Percentiles rank a stretch among this genome's conserved stretches.
phyloP scores from a whole-genome alignment of 1,140 invertebrate species.

The Asobara japonica region DNA sequence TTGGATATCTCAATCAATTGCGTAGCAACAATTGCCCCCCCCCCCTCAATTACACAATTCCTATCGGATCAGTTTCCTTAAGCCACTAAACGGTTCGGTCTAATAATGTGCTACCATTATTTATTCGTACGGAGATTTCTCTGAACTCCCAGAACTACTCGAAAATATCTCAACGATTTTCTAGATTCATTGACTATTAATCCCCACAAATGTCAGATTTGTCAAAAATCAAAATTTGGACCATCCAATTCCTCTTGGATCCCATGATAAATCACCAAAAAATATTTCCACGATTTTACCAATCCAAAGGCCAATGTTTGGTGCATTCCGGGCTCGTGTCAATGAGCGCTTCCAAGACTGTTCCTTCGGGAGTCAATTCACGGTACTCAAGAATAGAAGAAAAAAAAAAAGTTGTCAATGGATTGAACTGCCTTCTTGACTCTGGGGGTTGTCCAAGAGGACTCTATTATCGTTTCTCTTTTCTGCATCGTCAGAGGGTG shows the following conservation, averaged over 20 bases:
- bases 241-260: too few relatives aligned
- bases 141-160: too few relatives aligned
- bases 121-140: too few relatives aligned
- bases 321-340: not conserved
- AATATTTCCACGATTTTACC: not conserved
- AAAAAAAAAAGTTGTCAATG: conserved; percentile 7
- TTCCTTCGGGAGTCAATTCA: conserved; percentile 9
- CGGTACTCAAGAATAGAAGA: not conserved
- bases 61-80: too few relatives aligned
- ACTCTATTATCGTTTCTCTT: conserved; percentile 22
- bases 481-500: conserved; percentile 7
- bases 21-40: too few relatives aligned
- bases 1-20: too few relatives aligned
- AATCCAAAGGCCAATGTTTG: not conserved
- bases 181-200: not conserved
- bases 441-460: not conserved
- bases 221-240: too few relatives aligned
- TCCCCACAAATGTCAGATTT: too few relatives aligned
- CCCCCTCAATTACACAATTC: too few relatives aligned
- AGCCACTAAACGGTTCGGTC: too few relatives aligned
- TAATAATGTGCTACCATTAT: too few relatives aligned
- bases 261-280: not conserved
- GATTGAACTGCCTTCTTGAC: not conserved
- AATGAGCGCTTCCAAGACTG: not conserved
- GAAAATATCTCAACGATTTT: too few relatives aligned